Percentiles rank a stretch among this genome's conserved stretches.
Evolutionary conservation across 1,140 invertebrate species (phyloP).

Genomic region (Arctopsyche grandis): DNA sequence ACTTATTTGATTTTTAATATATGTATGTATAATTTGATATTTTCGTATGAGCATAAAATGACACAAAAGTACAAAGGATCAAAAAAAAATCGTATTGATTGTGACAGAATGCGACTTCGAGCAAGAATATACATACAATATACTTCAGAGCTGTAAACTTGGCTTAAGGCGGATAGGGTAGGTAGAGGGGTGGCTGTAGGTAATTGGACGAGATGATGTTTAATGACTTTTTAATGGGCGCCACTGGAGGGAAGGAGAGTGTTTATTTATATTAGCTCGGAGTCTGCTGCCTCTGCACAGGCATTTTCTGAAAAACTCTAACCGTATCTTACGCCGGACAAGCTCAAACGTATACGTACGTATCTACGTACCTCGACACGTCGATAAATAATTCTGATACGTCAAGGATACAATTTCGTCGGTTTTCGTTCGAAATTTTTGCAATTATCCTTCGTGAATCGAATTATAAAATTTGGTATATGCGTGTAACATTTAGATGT

Average conservation of each 20-base stretch:
- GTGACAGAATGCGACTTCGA: too few relatives aligned
- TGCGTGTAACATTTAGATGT: background rate
- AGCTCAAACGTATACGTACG: background rate
- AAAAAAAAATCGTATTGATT: too few relatives aligned
- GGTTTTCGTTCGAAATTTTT: too few relatives aligned
- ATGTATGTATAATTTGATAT: too few relatives aligned
- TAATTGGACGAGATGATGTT: constrained; percentile 71
- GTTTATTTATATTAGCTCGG: constrained; percentile 53
- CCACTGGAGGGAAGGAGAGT: constrained; percentile 58
- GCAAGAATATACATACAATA: too few relatives aligned
- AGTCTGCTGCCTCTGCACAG: constrained; percentile 32
- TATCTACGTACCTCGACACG: background rate
- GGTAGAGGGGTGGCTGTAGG: constrained; percentile 55
- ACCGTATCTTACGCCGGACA: background rate
- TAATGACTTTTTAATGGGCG: constrained; percentile 71
- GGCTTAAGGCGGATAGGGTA: constrained; percentile 41
- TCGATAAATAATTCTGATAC: constrained; percentile 1
- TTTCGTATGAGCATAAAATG: too few relatives aligned
- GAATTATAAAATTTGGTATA: background rate
- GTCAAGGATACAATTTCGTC: too few relatives aligned
- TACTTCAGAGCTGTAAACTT: too few relatives aligned
- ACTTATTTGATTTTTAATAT: too few relatives aligned
- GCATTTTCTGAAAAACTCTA: constrained; percentile 8
- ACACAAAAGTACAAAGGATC: too few relatives aligned
- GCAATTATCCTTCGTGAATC: too few relatives aligned